Percentiles rank a stretch among this genome's conserved stretches.
phyloP scores from a whole-genome alignment of 2,113 vertebrate genomes.

The Hemichromis elongatus region DNA sequence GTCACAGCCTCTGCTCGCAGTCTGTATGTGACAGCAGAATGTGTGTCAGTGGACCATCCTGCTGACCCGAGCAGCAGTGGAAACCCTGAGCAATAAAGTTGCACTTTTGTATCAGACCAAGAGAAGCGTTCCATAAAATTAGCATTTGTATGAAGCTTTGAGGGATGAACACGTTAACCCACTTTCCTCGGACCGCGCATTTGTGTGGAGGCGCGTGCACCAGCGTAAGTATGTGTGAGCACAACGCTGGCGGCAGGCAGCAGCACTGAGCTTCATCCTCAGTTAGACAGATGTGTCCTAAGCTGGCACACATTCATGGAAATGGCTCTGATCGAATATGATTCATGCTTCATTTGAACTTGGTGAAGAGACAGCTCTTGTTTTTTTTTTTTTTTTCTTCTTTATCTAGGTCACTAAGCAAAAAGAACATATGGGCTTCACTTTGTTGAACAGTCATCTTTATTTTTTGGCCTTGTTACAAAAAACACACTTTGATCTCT shows the following conservation, averaged over 20 bases:
- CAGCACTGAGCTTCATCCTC: conserved; percentile 8
- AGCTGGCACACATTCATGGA: conserved; percentile 32
- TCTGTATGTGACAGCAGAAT: conserved; percentile 11
- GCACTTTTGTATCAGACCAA: conserved; percentile 17
- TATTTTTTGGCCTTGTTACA: not conserved
- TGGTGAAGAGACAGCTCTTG: not conserved
- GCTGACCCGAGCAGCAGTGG: conserved; percentile 15
- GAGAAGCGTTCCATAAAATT: conserved; percentile 44
- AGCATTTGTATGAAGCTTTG: conserved; percentile 39
- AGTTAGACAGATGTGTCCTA: conserved; percentile 42
- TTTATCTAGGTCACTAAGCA: conserved; percentile 46
- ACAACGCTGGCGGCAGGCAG: conserved; percentile 1
- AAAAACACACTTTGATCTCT: not conserved
- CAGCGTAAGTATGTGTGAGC: not conserved
- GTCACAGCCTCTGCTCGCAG: not conserved
- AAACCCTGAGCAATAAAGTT: conserved; percentile 12
- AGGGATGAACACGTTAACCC: conserved; percentile 56
- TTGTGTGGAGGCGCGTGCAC: not conserved
- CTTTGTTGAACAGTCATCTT: not conserved
- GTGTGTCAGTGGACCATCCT: conserved; percentile 63
- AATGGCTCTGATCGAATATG: conserved; percentile 26
- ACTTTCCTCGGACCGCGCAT: conserved; percentile 12
- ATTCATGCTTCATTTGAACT: conserved; percentile 46
- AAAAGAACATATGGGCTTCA: not conserved
- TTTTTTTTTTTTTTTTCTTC: not conserved